Conservation (phyloP, 1,140 invertebrate genomes). For the Cydia amplana region DNA sequence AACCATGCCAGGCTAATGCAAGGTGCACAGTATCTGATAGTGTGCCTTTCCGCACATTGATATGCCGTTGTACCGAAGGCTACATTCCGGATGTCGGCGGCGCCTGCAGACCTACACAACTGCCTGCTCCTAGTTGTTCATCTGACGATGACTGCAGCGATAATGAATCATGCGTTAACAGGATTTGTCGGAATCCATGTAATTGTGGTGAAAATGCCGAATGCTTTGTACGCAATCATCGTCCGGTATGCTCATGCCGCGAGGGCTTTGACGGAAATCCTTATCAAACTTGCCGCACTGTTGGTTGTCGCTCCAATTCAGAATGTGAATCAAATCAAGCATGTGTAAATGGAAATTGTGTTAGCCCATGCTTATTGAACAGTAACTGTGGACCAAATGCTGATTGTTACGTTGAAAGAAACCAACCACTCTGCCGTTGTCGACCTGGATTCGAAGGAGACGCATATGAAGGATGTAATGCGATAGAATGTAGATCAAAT, state of each 20-base stretch:
- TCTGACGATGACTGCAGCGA: conserved; percentile 88
- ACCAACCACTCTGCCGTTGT: conserved; percentile 89
- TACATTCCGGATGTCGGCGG: conserved; percentile 89
- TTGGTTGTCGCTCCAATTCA: conserved; percentile 88
- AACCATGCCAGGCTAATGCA: conserved; percentile 85
- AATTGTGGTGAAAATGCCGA: conserved; percentile 92
- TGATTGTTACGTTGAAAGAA: conserved; percentile 89
- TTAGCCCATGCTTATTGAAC: conserved; percentile 89
- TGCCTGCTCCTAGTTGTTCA: conserved; percentile 87
- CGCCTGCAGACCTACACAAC: conserved; percentile 85
- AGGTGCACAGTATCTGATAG: conserved; percentile 90
- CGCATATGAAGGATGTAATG: conserved; percentile 86
- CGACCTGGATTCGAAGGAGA: conserved; percentile 90
- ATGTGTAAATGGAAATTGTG: conserved; percentile 91
- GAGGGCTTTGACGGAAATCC: conserved; percentile 92
- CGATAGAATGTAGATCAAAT: conserved; percentile 93
- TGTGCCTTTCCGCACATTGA: conserved; percentile 90
- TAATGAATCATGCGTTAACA: conserved; percentile 90
- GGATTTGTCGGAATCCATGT: conserved; percentile 92
- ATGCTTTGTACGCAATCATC: conserved; percentile 90
- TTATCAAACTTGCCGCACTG: conserved; percentile 86
- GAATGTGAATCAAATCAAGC: conserved; percentile 90
- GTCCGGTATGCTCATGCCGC: conserved; percentile 91
- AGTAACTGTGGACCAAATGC: conserved; percentile 91
- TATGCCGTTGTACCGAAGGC: conserved; percentile 90